Evolutionary conservation across 2,113 vertebrate genomes (phyloP).

Genomic region (Boulengerochromis microlepis): DNA sequence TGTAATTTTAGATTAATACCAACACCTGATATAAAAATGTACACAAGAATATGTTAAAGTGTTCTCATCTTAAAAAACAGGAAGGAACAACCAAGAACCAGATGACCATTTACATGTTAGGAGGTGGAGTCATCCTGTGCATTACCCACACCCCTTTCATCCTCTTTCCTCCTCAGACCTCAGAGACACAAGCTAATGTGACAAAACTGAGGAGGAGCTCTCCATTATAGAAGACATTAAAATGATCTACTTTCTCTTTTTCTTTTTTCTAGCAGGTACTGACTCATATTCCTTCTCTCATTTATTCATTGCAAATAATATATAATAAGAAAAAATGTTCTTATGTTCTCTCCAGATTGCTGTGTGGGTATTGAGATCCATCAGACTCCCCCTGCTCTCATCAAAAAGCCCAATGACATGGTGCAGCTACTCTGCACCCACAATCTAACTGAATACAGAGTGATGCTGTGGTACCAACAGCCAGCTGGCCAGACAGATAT

Average conservation of each 20-base stretch:
- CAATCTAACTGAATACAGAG: not conserved
- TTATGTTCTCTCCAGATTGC: not conserved
- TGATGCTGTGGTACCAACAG: slow-evolving; percentile 43
- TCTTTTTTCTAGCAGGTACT: not conserved
- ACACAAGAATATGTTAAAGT: not conserved
- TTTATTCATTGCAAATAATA: no score
- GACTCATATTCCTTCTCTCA: not conserved
- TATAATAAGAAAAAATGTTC: not conserved
- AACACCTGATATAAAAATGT: not conserved
- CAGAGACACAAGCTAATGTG: not conserved
- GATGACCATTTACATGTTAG: not conserved
- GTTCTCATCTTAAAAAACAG: not conserved
- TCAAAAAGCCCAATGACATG: not conserved
- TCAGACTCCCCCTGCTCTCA: slow-evolving; percentile 1
- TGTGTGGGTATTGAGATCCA: not conserved
- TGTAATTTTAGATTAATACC: not conserved
- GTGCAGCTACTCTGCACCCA: slow-evolving; percentile 7
- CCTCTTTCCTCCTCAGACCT: not conserved
- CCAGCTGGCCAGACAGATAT: not conserved
- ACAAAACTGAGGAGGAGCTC: not conserved
- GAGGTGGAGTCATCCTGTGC: not conserved
- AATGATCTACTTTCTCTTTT: not conserved
- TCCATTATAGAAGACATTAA: not conserved
- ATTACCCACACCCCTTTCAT: not conserved
- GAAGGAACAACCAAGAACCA: not conserved